phyloP scores from a whole-genome alignment of 1,140 invertebrate genomes.

The Glossosoma conforme region DNA sequence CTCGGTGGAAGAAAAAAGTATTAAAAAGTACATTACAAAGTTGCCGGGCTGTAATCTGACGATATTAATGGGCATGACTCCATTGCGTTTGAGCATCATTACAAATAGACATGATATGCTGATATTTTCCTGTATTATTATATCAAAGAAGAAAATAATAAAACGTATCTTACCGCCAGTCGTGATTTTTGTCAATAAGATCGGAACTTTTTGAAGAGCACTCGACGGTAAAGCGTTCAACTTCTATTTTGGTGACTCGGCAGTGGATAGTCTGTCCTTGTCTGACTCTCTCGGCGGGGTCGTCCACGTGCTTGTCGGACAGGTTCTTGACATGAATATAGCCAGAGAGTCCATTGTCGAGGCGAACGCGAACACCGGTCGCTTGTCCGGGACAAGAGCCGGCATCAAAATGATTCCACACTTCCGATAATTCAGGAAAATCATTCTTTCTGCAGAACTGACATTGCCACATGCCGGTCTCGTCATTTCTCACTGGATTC shows the following conservation, averaged over 20 bases:
- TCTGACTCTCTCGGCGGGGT: constrained; percentile 88
- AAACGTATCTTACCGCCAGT: too few species aligned
- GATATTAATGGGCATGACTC: too few species aligned
- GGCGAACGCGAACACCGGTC: constrained; percentile 79
- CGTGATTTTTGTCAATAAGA: constrained; percentile 82
- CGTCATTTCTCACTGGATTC: constrained; percentile 90
- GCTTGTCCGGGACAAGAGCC: constrained; percentile 93
- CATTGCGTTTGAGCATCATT: too few species aligned
- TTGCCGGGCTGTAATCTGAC: not conserved
- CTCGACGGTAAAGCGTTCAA: constrained; percentile 90
- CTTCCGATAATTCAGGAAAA: constrained; percentile 89
- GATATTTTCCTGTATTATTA: too few species aligned
- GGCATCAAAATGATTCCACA: constrained; percentile 98
- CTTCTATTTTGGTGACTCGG: constrained; percentile 93
- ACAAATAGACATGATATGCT: too few species aligned
- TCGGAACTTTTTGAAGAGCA: constrained; percentile 93
- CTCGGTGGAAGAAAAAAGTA: constrained; percentile 8
- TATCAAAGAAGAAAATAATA: too few species aligned
- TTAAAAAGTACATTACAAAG: not conserved
- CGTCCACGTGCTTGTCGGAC: constrained; percentile 88
- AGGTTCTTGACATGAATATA: constrained; percentile 95
- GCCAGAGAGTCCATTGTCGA: constrained; percentile 93
- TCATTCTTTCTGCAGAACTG: constrained; percentile 95
- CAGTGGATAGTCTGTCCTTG: constrained; percentile 86
- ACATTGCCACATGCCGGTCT: constrained; percentile 94